Evolutionary conservation across 2,797 vertebrate genomes (phyloP).

Genomic region (Bovichtus diacanthus): DNA sequence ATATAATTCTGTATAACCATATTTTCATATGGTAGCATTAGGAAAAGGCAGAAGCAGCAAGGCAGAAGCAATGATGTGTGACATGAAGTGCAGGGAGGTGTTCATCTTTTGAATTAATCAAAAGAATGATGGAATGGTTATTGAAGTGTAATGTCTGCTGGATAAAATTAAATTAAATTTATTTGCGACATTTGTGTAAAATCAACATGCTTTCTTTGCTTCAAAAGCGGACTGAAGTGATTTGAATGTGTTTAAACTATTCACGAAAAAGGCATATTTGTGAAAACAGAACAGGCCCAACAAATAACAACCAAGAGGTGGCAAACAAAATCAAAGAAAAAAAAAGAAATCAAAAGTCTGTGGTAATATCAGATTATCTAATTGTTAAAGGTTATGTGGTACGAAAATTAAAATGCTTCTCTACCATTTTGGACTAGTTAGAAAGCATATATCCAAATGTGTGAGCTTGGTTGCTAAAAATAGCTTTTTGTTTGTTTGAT

Average conservation of each 20-base stretch:
- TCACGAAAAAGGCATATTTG: not conserved
- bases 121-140: not conserved
- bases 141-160: not conserved
- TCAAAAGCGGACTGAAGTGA: not conserved
- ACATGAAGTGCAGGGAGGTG: not conserved
- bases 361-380: not conserved
- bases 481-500: not conserved
- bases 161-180: conserved; percentile 1
- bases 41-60: not conserved
- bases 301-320: not conserved
- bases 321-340: not conserved
- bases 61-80: not conserved
- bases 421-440: too few species aligned
- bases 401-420: too few species aligned
- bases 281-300: too few species aligned
- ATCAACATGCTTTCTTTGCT: not conserved
- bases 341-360: not conserved
- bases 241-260: not conserved
- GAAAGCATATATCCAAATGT: not conserved
- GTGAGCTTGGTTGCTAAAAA: not conserved
- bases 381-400: not conserved
- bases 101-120: not conserved
- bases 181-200: conserved; percentile 3
- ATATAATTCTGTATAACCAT: not conserved
- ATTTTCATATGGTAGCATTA: not conserved